Conservation (phyloP, 2,797 vertebrate genomes). For the Lemur catta region DNA sequence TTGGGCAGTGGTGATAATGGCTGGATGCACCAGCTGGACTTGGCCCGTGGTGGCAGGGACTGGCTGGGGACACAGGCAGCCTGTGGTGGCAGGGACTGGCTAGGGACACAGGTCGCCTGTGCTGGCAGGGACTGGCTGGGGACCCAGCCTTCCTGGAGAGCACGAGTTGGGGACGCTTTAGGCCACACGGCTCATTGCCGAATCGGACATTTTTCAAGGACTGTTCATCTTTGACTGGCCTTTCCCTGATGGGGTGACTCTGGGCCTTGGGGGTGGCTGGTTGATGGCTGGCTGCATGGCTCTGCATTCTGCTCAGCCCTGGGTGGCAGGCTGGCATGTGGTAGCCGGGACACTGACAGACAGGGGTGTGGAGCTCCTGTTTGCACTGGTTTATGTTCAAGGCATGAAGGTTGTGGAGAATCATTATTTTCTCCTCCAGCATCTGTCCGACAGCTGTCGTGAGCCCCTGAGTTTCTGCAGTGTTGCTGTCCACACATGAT, state of each 20-base stretch:
- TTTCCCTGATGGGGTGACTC: neutral
- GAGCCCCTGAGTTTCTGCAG: neutral
- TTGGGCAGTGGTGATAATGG: neutral
- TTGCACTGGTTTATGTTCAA: neutral
- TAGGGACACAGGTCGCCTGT: too few species aligned
- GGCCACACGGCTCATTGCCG: neutral
- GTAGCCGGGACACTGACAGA: neutral
- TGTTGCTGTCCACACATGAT: neutral
- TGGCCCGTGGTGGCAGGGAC: neutral
- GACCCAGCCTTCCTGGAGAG: neutral
- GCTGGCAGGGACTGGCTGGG: too few species aligned
- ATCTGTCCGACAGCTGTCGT: neutral
- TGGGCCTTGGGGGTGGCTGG: neutral
- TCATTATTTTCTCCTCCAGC: conserved; percentile 33
- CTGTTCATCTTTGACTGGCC: neutral
- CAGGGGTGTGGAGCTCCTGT: neutral
- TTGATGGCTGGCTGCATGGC: neutral
- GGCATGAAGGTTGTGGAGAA: neutral
- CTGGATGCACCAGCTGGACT: neutral
- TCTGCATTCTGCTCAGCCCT: neutral
- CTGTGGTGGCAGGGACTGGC: neutral
- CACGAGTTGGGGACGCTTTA: neutral
- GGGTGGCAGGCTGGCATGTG: neutral
- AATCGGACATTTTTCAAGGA: neutral
- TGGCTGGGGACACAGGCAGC: too few species aligned